These are phyloP conservation scores for Aphidoletes aphidimyza DNA, from an alignment of 2,888 invertebrate species.

Conservation along the genomic window DNA sequence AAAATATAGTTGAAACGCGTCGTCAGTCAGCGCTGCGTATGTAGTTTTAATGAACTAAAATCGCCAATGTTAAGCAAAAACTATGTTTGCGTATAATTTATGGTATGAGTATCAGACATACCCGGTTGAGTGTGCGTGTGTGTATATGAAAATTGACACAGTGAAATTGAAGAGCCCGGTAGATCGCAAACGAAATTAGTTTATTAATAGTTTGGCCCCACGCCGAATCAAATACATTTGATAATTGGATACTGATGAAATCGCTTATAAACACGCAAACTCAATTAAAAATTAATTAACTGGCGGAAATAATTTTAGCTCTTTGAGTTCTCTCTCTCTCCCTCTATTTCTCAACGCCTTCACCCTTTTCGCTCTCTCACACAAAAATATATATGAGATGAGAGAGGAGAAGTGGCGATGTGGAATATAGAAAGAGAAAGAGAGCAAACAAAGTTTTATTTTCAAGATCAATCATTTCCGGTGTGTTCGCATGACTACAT, in stretches of 20 bases:
- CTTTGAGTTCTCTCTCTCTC: neutral
- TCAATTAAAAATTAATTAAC: constrained; percentile 45
- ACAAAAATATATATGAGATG: neutral
- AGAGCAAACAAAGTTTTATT: constrained; percentile 8
- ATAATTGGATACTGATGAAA: constrained; percentile 37
- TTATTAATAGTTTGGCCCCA: constrained; percentile 38
- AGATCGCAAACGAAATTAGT: neutral
- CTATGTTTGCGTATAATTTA: no score
- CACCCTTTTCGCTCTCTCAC: neutral
- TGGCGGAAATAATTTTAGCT: constrained; percentile 48
- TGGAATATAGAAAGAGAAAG: no score
- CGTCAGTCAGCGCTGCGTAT: no score
- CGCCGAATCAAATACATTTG: neutral
- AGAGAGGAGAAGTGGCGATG: no score
- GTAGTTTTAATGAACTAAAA: no score
- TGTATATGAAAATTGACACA: neutral
- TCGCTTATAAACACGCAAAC: constrained; percentile 35
- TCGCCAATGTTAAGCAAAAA: no score
- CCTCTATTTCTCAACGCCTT: no score
- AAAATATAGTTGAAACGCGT: no score
- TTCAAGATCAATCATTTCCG: constrained; percentile 40
- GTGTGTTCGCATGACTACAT: constrained; percentile 45
- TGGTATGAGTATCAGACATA: no score
- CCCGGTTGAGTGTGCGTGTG: constrained; percentile 22
- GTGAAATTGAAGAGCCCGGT: neutral